Percentiles rank a stretch among this genome's conserved stretches.
phyloP scores from a whole-genome alignment of 2,888 invertebrate species.

The Macrosoma leucophasiata region DNA sequence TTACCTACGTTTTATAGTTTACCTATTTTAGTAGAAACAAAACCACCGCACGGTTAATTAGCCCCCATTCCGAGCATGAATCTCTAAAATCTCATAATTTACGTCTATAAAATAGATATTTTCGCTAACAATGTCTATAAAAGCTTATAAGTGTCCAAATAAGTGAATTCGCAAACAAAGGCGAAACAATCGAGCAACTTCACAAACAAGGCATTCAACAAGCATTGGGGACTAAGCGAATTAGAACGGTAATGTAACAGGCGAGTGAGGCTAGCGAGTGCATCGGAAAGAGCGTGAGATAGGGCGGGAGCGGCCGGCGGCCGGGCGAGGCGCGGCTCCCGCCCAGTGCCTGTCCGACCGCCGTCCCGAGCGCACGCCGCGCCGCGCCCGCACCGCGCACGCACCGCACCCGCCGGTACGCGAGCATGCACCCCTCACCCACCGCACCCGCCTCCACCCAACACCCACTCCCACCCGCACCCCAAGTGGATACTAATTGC shows the following conservation, averaged over 20 bases:
- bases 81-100: too few species aligned
- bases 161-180: too few species aligned
- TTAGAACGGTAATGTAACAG: background rate
- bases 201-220: too few species aligned
- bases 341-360: slow-evolving; percentile 65
- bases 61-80: too few species aligned
- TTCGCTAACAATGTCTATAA: too few species aligned
- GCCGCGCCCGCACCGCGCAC: slow-evolving; percentile 58
- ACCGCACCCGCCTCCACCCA: slow-evolving; percentile 46
- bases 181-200: too few species aligned
- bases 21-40: too few species aligned
- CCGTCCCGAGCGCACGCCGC: slow-evolving; percentile 67
- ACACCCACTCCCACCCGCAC: slow-evolving; percentile 20
- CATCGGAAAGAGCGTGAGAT: slow-evolving; percentile 41
- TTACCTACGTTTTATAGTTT: too few species aligned
- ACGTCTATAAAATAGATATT: too few species aligned
- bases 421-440: slow-evolving; percentile 66
- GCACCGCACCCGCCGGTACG: slow-evolving; percentile 60
- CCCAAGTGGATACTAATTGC: slow-evolving; percentile 51
- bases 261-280: slow-evolving; percentile 25
- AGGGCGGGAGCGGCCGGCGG: slow-evolving; percentile 49
- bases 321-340: slow-evolving; percentile 44
- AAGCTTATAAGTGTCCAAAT: too few species aligned
- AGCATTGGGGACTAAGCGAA: slow-evolving; percentile 1
- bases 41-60: too few species aligned